A percentile compares a stretch with the other conserved stretches of the same genome.
Evolutionary conservation across 2,888 invertebrate genomes (phyloP).

Genomic region (Ophioninae sp.): DNA sequence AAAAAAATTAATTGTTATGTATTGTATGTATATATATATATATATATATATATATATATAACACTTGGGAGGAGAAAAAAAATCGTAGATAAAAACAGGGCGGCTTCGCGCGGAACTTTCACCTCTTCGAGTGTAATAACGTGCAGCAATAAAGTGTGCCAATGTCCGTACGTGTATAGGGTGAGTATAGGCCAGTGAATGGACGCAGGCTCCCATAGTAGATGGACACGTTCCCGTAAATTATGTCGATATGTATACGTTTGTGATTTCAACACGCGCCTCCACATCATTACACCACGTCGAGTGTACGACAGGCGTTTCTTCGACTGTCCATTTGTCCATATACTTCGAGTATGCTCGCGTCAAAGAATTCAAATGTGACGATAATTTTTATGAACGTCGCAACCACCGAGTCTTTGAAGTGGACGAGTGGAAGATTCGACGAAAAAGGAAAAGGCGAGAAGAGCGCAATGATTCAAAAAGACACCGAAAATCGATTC

Average conservation of each 20-base stretch:
- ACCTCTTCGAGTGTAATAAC: conserved; percentile 50
- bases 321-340: background rate
- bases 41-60: conserved; percentile 23
- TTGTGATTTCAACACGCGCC: conserved; percentile 26
- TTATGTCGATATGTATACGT: conserved; percentile 19
- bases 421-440: background rate
- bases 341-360: background rate
- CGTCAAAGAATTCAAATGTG: background rate
- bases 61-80: conserved; percentile 39
- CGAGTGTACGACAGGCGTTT: background rate
- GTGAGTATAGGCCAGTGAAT: conserved; percentile 21
- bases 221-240: conserved; percentile 37
- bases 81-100: conserved; percentile 56
- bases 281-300: conserved; percentile 1
- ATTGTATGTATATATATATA: conserved; percentile 5
- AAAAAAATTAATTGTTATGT: too few relatives aligned
- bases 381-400: background rate
- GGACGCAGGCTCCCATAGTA: conserved; percentile 19
- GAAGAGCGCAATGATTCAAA: background rate
- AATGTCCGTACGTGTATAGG: conserved; percentile 35
- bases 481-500: background rate
- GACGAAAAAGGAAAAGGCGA: background rate
- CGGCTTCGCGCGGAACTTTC: conserved; percentile 58
- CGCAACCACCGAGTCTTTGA: background rate
- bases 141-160: conserved; percentile 42